phyloP scores from a whole-genome alignment of 2,888 invertebrate genomes.

The Drosophila yooni region DNA sequence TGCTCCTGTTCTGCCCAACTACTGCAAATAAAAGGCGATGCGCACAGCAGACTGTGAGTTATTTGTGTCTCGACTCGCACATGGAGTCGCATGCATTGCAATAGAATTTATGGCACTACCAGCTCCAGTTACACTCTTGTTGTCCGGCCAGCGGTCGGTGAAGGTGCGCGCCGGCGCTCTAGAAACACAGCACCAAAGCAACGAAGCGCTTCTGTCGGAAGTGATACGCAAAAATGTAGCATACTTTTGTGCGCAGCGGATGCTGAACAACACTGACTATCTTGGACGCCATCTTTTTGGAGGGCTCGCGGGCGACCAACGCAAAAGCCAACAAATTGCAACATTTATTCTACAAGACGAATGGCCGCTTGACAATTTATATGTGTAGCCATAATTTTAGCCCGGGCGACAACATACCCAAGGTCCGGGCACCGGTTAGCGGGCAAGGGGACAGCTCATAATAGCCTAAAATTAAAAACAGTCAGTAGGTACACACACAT shows the following conservation, averaged over 20 bases:
- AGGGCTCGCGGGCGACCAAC: conserved; percentile 48
- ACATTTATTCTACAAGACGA: conserved; percentile 84
- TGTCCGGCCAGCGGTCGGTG: conserved; percentile 18
- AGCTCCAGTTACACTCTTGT: neutral
- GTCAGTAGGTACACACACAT: conserved; percentile 60
- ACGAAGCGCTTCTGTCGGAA: conserved; percentile 23
- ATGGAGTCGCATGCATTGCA: conserved; percentile 53
- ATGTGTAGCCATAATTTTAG: conserved; percentile 76
- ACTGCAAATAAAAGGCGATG: conserved; percentile 64
- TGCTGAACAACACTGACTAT: conserved; percentile 39
- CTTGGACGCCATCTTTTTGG: conserved; percentile 54
- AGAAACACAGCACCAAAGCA: conserved; percentile 15
- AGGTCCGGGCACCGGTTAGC: neutral
- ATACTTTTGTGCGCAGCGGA: conserved; percentile 63
- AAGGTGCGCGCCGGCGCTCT: conserved; percentile 71
- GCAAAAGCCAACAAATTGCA: conserved; percentile 83
- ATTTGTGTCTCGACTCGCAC: conserved; percentile 70
- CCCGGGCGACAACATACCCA: conserved; percentile 27
- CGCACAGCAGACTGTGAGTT: conserved; percentile 72
- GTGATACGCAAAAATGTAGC: conserved; percentile 54
- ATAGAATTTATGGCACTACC: conserved; percentile 69
- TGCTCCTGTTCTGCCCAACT: neutral
- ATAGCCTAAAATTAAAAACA: conserved; percentile 81
- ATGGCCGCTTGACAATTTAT: conserved; percentile 84
- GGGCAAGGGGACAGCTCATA: conserved; percentile 60